Conservation (phyloP, 2,888 invertebrate species). For the Cyaniris semiargus region DNA sequence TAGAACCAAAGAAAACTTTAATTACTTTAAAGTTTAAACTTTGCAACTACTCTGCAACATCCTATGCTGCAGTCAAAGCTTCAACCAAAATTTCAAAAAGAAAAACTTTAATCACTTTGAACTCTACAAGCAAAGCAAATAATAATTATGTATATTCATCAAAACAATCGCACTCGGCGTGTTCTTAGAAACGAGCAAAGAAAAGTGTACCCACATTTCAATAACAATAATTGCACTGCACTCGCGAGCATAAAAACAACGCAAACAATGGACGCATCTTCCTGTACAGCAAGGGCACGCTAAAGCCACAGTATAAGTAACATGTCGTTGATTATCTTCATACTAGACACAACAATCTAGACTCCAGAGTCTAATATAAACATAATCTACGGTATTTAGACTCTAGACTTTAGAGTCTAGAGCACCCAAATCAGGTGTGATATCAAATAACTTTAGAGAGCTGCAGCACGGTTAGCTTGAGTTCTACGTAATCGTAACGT, state of each 20-base stretch:
- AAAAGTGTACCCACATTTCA: slow-evolving; percentile 39
- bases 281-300: slow-evolving; percentile 50
- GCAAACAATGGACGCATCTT: slow-evolving; percentile 68
- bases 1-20: too few relatives aligned
- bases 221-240: slow-evolving; percentile 50
- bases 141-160: too few relatives aligned
- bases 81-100: background rate
- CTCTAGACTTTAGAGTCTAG: too few relatives aligned
- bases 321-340: slow-evolving; percentile 30
- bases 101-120: background rate
- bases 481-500: too few relatives aligned
- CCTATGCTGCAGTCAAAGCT: too few relatives aligned
- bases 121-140: slow-evolving; percentile 23
- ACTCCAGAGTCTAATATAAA: too few relatives aligned
- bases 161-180: slow-evolving; percentile 34
- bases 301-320: background rate
- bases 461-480: too few relatives aligned
- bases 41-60: too few relatives aligned
- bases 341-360: slow-evolving; percentile 22
- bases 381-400: too few relatives aligned
- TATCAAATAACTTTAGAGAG: too few relatives aligned
- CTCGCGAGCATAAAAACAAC: slow-evolving; percentile 56
- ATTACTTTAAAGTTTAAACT: background rate
- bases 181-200: slow-evolving; percentile 41
- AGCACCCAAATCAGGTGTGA: too few relatives aligned